These are phyloP conservation scores for Xenops minutus DNA, from an alignment of 2,797 vertebrate species.

Conservation along the genomic window DNA sequence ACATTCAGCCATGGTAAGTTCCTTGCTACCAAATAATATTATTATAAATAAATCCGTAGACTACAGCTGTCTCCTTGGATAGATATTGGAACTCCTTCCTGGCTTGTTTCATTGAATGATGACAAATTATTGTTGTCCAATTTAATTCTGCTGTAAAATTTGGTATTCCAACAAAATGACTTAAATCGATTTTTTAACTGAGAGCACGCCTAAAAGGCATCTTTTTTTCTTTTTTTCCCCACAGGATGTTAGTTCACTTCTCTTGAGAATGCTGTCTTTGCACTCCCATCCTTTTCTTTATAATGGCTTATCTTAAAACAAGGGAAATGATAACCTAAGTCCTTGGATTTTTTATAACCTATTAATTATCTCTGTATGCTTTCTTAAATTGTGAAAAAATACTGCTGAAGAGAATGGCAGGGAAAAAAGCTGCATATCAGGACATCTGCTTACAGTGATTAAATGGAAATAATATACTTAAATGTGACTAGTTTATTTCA, in stretches of 20 bases:
- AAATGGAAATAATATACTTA: background rate
- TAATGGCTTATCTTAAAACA: slow-evolving; percentile 35
- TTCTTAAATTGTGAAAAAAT: background rate
- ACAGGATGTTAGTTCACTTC: slow-evolving; percentile 1
- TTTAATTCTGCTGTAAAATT: slow-evolving; percentile 69
- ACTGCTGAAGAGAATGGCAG: background rate
- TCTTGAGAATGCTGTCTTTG: slow-evolving; percentile 22
- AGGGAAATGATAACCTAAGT: background rate
- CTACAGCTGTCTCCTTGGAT: slow-evolving; percentile 74
- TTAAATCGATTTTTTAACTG: slow-evolving; percentile 46
- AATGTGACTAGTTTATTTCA: background rate
- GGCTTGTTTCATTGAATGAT: slow-evolving; percentile 56
- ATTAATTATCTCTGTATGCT: slow-evolving; percentile 24
- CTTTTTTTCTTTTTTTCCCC: background rate
- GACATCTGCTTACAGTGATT: background rate
- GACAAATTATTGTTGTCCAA: slow-evolving; percentile 60
- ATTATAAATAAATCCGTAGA: slow-evolving; percentile 78
- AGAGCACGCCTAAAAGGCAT: slow-evolving; percentile 5
- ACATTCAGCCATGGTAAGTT: slow-evolving; percentile 76
- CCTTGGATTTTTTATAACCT: background rate
- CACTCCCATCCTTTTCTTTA: background rate
- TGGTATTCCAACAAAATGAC: slow-evolving; percentile 37
- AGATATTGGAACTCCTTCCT: slow-evolving; percentile 57
- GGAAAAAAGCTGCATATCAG: background rate
- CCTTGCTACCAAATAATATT: slow-evolving; percentile 79